Evolutionary conservation across 2,797 vertebrate species (phyloP).

Genomic region (Anomalospiza imberbis): DNA sequence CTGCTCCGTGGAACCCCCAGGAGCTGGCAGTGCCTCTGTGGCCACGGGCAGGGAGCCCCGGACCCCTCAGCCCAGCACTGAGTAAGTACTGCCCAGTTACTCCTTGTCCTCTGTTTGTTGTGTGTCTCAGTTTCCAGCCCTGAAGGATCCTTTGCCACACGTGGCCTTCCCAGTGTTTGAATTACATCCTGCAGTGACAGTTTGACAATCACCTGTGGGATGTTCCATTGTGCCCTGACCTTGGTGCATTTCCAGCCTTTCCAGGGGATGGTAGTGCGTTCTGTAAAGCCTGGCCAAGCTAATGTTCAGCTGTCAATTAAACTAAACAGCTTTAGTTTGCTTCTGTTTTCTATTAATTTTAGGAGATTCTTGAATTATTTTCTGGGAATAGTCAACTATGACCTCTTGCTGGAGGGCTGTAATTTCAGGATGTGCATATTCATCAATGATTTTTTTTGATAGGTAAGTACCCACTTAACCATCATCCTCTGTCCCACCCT

Average conservation of each 20-base stretch:
- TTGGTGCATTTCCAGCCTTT: background rate
- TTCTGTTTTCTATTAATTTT: background rate
- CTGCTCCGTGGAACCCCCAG: background rate
- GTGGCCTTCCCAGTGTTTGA: background rate
- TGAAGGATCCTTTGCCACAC: background rate
- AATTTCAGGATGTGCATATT: background rate
- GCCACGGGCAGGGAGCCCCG: background rate
- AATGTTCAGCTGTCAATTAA: background rate
- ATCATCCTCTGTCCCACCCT: background rate
- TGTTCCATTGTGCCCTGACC: background rate
- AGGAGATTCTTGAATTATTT: background rate
- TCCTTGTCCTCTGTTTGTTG: background rate
- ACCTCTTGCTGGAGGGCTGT: background rate
- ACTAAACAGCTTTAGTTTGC: background rate
- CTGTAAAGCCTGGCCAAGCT: background rate
- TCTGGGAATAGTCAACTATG: background rate
- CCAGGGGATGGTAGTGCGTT: background rate
- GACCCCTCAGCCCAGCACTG: background rate
- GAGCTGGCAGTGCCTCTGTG: background rate
- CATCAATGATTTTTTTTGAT: background rate
- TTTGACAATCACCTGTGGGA: background rate
- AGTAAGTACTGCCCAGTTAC: accelerated
- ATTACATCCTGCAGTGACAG: background rate
- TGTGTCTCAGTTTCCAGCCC: background rate
- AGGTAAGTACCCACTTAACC: background rate